phyloP scores from a whole-genome alignment of 2,113 vertebrate genomes.

The Poicephalus gulielmi region DNA sequence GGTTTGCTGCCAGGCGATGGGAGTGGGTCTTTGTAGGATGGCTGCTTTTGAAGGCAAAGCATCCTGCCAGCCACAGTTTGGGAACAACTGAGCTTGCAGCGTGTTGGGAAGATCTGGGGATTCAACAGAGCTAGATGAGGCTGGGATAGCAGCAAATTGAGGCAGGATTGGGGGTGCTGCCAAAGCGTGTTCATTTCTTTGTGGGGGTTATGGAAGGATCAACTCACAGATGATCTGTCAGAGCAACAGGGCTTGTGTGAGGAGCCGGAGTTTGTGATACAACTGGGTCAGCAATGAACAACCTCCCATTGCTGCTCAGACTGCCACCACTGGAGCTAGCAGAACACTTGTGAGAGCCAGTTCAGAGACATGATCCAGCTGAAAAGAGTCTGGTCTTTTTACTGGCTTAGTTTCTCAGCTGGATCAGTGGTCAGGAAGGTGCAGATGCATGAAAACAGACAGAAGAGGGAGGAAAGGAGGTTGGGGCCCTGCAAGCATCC shows the following conservation, averaged over 20 bases:
- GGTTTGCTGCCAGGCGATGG: neutral
- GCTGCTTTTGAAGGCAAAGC: neutral
- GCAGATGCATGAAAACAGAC: neutral
- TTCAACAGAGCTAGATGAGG: neutral
- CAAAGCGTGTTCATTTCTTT: constrained; percentile 2
- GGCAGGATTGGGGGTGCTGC: neutral
- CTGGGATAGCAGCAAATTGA: neutral
- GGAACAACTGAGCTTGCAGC: neutral
- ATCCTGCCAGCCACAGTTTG: neutral
- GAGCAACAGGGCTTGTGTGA: neutral
- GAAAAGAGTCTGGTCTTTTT: neutral
- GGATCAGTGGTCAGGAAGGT: neutral
- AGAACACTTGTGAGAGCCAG: neutral
- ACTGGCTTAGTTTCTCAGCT: neutral
- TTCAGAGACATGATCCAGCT: neutral
- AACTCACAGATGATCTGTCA: neutral
- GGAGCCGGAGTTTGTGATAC: neutral
- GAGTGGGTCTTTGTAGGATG: neutral
- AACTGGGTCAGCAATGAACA: neutral
- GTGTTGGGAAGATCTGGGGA: neutral
- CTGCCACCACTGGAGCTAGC: neutral
- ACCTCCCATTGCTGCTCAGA: neutral
- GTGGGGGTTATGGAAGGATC: neutral
- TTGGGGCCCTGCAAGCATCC: neutral
- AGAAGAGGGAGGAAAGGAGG: neutral